phyloP scores from a whole-genome alignment of 2,113 vertebrate species.

The Oryzias celebensis region DNA sequence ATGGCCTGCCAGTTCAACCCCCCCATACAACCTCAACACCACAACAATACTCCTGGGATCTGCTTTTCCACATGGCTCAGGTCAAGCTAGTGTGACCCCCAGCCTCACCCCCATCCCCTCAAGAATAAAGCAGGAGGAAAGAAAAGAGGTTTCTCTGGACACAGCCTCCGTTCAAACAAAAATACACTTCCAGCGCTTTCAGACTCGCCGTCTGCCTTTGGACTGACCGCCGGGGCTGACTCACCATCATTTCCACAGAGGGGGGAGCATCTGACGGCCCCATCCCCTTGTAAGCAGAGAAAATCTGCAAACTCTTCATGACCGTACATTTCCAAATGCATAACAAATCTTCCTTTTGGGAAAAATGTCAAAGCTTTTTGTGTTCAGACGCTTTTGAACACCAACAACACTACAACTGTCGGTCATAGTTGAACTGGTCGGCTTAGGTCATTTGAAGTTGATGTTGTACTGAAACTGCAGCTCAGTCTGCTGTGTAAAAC shows the following conservation, averaged over 20 bases:
- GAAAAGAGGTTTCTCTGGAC: conserved; percentile 29
- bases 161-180: conserved; percentile 6
- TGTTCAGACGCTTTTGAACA: too few species aligned
- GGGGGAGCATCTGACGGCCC: not conserved
- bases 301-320: not conserved
- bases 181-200: conserved; percentile 20
- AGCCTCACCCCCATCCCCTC: conserved; percentile 27
- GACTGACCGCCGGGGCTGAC: not conserved
- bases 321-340: too few species aligned
- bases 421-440: too few species aligned
- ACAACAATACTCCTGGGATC: conserved; percentile 58
- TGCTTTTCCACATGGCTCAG: conserved; percentile 63
- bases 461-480: too few species aligned
- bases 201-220: conserved; percentile 19
- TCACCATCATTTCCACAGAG: not conserved
- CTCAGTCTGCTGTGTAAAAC: too few species aligned
- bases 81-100: conserved; percentile 35
- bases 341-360: too few species aligned
- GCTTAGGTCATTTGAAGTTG: too few species aligned
- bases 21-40: conserved; percentile 20
- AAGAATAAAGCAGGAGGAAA: conserved; percentile 56
- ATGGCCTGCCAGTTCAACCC: conserved; percentile 46
- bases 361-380: too few species aligned
- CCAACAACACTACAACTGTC: too few species aligned
- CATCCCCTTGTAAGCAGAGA: not conserved